A percentile compares a stretch with the other conserved stretches of the same genome.
Evolutionary conservation across 2,113 vertebrate species (phyloP).

Genomic region (Ardeotis arabs): DNA sequence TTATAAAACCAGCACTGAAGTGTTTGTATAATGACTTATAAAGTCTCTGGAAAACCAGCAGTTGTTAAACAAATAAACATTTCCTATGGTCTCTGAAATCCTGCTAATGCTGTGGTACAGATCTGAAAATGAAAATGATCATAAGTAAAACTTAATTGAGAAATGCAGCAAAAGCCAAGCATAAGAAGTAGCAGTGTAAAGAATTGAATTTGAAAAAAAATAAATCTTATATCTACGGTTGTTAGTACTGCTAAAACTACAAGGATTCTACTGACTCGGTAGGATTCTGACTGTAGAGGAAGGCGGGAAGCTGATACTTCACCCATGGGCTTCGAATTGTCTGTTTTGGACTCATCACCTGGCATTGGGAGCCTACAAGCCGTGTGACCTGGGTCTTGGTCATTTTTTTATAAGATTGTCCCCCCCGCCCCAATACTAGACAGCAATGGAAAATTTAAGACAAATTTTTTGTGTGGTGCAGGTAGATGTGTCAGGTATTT

Average conservation of each 20-base stretch:
- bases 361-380: not conserved
- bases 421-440: accelerated
- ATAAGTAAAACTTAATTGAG: not conserved
- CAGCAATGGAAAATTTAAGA: not conserved
- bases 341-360: not conserved
- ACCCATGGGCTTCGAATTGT: accelerated
- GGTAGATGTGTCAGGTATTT: not conserved
- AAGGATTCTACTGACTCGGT: not conserved
- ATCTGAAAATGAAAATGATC: slow-evolving; percentile 18
- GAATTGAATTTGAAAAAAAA: not conserved
- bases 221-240: accelerated
- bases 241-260: not conserved
- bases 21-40: slow-evolving; percentile 31
- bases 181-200: not conserved
- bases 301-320: not conserved
- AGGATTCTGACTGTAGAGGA: not conserved
- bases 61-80: slow-evolving; percentile 41
- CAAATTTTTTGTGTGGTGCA: not conserved
- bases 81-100: slow-evolving; percentile 18
- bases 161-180: not conserved
- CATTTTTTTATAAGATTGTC: not conserved
- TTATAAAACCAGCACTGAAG: slow-evolving; percentile 17
- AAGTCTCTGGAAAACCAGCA: not conserved
- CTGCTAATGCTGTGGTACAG: not conserved
- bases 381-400: not conserved